Base-by-base conservation (phyloP, 2,888 invertebrate species). In the Petrolisthes cinctipes region DNA sequence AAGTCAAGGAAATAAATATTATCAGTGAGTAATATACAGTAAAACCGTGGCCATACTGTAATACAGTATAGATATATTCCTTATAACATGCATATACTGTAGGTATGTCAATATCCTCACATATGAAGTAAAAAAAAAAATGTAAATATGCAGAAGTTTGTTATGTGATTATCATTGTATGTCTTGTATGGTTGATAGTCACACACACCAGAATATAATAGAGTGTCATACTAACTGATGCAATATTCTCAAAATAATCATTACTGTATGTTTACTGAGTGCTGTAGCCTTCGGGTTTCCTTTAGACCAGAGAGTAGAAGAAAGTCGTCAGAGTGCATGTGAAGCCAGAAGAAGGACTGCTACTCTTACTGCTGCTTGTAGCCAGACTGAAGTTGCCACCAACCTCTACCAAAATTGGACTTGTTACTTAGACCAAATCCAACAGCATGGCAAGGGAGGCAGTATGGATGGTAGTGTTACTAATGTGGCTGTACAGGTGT, bases 301-400 rank as follows among this genome's bases (percentile, higher is more conserved):
- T 75, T 78, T 66, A 82, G 81, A 57, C 66, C 81, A 82, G 81
- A 23, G 57, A 53, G 53, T 51, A 66, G 81, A 82, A n/a, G 81
- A 66, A 66, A 37, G 61, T 61, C 37, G 20, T 5, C 66, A 66
- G n/a, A 14, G 81, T 11, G 81, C 61, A n/a, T 17, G 37, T 17
- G 81, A 82, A 66, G 68, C 68, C 4, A 11, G 81, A 7, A 17
- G 81, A 17, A 53, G 66, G 68, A 17, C 68, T 3, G 37, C 6
- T 11, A 17, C 66, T 14, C 37, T 82, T 9, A 51, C 66, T 37
- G 61, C 17, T 20, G 81, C 81, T 17, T 66, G 66, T 23, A 61
- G 66, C 66, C 23, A 82, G 17, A 14, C 5, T 11, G 81, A 82
- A 66, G 66, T 66, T 17, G 37, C 17, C 5, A 51, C 66, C n/a